Conservation (phyloP, 2,113 vertebrate genomes). For the Aspiorhynchus laticeps region DNA sequence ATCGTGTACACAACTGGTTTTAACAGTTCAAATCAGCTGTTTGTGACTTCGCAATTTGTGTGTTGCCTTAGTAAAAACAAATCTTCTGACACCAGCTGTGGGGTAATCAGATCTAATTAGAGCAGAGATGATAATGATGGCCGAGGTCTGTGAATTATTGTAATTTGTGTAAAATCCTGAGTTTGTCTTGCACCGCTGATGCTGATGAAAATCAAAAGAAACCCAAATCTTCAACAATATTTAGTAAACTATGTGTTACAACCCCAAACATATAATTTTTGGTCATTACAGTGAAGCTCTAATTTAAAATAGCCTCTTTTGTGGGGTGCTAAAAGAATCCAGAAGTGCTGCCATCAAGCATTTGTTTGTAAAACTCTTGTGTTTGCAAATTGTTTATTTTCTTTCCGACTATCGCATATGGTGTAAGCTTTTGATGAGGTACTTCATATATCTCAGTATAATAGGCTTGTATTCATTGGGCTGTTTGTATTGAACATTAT, state of each 20-base stretch:
- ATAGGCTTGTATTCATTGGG: not conserved
- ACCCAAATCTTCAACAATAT: not conserved
- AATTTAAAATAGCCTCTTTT: not conserved
- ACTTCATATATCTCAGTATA: not conserved
- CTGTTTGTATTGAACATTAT: not conserved
- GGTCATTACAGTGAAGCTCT: not conserved
- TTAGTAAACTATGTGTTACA: not conserved
- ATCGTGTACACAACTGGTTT: not conserved
- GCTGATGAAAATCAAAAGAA: slow-evolving; percentile 11
- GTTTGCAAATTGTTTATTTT: not conserved
- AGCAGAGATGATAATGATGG: slow-evolving; percentile 1
- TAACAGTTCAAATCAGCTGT: not conserved
- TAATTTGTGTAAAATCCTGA: slow-evolving; percentile 17
- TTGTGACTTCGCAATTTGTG: not conserved
- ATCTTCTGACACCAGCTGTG: not conserved
- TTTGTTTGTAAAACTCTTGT: not conserved
- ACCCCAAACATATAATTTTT: not conserved
- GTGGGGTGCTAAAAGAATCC: no score
- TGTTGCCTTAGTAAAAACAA: slow-evolving; percentile 7
- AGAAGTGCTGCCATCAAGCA: not conserved
- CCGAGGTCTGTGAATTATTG: not conserved
- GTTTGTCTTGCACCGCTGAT: not conserved
- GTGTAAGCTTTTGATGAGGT: not conserved
- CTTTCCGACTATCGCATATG: not conserved
- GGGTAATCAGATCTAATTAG: slow-evolving; percentile 20